Evolutionary conservation across 53 echinoderm and acorn worm species (phyloP), one percentile per base, ranked within the genome.

Genomic region (Apostichopus leukothele): DNA sequence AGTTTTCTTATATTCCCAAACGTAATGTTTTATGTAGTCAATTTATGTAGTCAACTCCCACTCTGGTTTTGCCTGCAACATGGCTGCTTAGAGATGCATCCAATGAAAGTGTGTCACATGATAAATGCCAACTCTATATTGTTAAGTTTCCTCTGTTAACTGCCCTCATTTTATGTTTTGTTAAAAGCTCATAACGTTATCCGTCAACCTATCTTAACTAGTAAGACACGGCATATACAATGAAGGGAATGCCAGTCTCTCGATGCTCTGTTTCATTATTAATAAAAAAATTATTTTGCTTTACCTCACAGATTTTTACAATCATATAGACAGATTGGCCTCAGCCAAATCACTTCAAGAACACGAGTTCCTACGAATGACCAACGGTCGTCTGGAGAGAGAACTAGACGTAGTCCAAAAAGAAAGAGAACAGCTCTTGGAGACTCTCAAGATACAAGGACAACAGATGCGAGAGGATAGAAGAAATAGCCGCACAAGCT

Each of bases 361-460:
- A n/a, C 89, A 93, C 63, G 96, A 94, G 39, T 93, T 89, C 86
- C 89, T 96, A 3, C 27, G 89, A 54, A 76, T 78, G 87, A 96
- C 96, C 54, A 96, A 96, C 79, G 84, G 83, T 10, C 89, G 93
- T 5, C 91, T 97, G 60, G 94, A 95, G 90, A 86, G 88, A 53
- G 97, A 97, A 53, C 92, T 97, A 57, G 90, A 91, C n/a, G 89
- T 92, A 59, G 91, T 95, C 5, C 90, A 97, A 86, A 88, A 51
- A 85, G 95, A 97, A 75, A 88, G 92, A 57, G 91, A 91, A n/a
- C 95, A 97, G 89, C 90, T 97, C 16, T 76, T 93, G 77, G 92
- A 91, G 75, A 94, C 92, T 10, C 87, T 96, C 12, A 91, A 96
- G 73, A 93, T 92, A 59, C 94, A 95, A 59, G 87, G 89, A 23